These are phyloP conservation scores for Anthrax anthrax DNA, from an alignment of 2,888 invertebrate species.

Conservation along the genomic window DNA sequence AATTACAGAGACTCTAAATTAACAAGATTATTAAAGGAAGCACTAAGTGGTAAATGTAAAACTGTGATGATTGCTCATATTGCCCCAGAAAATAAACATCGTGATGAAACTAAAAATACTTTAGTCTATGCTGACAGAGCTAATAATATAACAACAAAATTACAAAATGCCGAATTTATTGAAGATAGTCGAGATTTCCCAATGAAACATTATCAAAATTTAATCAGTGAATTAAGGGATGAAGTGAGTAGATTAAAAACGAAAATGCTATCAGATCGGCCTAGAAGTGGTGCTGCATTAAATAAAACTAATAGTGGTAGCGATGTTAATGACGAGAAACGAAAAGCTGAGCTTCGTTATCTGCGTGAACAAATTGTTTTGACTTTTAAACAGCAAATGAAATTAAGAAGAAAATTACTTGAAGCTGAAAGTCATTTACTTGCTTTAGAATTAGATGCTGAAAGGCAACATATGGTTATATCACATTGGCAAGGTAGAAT, in stretches of 20 bases:
- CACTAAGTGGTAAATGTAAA: slow-evolving; percentile 78
- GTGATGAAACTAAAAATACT: slow-evolving; percentile 88
- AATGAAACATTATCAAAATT: slow-evolving; percentile 33
- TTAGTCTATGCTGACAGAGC: slow-evolving; percentile 88
- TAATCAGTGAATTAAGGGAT: slow-evolving; percentile 46
- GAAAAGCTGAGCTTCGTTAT: slow-evolving; percentile 42
- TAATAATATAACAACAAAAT: slow-evolving; percentile 64
- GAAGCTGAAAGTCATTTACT: slow-evolving; percentile 81
- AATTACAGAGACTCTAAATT: slow-evolving; percentile 93
- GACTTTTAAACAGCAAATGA: slow-evolving; percentile 88
- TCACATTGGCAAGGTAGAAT: slow-evolving; percentile 74
- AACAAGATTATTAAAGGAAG: slow-evolving; percentile 76
- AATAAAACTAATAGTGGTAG: slow-evolving; percentile 15
- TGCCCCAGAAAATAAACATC: slow-evolving; percentile 63
- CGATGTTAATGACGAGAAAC: slow-evolving; percentile 36
- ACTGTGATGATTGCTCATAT: slow-evolving; percentile 97
- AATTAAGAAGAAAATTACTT: slow-evolving; percentile 69
- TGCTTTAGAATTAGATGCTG: slow-evolving; percentile 76
- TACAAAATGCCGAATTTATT: slow-evolving; percentile 33
- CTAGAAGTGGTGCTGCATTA: slow-evolving; percentile 34
- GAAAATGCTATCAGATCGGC: slow-evolving; percentile 62
- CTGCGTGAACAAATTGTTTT: slow-evolving; percentile 74
- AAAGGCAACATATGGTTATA: slow-evolving; percentile 75
- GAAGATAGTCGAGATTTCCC: slow-evolving; percentile 33
- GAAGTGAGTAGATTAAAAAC: slow-evolving; percentile 66